Conservation (phyloP, 2,888 invertebrate genomes). For the Pilophorus perplexus region DNA sequence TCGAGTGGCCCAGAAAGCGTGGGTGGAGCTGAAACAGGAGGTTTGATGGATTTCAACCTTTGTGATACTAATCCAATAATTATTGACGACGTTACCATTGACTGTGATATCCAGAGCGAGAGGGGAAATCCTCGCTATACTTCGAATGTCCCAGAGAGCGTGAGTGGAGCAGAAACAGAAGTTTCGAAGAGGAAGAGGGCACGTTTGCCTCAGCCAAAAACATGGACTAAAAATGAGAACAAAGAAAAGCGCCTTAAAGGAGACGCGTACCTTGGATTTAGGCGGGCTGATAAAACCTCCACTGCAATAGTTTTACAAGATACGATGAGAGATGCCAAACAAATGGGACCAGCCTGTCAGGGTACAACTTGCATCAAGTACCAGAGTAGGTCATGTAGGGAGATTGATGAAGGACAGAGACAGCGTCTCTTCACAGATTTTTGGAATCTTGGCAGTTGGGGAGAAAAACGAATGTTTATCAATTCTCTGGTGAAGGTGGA, state of each 20-base stretch:
- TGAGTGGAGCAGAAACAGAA: no score
- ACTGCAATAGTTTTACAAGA: conserved; percentile 5
- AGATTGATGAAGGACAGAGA: conserved; percentile 8
- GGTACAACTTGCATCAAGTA: neutral
- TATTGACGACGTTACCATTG: no score
- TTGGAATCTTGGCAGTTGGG: conserved; percentile 13
- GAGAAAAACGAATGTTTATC: conserved; percentile 15
- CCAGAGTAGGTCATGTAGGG: conserved; percentile 4
- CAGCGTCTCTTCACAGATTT: conserved; percentile 17
- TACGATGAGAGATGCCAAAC: conserved; percentile 2
- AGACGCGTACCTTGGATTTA: conserved; percentile 1
- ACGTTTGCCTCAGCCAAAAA: neutral
- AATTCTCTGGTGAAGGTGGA: conserved; percentile 16
- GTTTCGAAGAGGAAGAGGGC: no score
- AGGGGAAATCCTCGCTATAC: no score
- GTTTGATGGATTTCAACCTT: no score
- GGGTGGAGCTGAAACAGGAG: no score
- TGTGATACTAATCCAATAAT: no score
- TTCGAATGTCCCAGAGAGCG: no score
- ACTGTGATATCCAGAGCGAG: no score
- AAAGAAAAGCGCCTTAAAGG: conserved; percentile 8
- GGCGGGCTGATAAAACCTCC: conserved; percentile 14
- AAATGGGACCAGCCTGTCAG: conserved; percentile 1
- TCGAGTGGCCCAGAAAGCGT: no score
- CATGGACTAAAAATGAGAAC: conserved; percentile 7